A percentile compares a stretch with the other conserved stretches of the same genome.
phyloP scores from a whole-genome alignment of 1,140 invertebrate species.

The Lasaia peninsularis region DNA sequence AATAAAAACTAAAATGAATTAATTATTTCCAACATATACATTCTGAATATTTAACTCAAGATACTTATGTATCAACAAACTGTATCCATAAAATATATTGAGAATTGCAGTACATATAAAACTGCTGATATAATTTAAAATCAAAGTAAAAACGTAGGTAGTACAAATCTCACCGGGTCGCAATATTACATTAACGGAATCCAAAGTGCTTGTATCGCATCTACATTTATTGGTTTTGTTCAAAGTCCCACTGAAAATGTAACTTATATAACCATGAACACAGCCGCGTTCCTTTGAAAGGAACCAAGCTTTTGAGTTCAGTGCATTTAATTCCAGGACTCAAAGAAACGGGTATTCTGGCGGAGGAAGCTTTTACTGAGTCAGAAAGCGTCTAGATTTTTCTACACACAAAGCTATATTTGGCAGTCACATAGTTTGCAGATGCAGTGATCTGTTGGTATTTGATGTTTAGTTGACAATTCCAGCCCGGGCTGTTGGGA shows the following conservation, averaged over 20 bases:
- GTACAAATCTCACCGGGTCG: neutral
- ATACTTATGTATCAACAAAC: no score
- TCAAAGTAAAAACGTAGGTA: no score
- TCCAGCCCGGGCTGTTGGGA: neutral
- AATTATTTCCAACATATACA: no score
- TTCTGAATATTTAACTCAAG: no score
- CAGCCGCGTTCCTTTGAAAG: slow-evolving; percentile 3
- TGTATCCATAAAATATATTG: no score
- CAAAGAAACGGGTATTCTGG: slow-evolving; percentile 6
- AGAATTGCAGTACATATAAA: no score
- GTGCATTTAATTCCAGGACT: slow-evolving; percentile 3
- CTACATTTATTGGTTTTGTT: slow-evolving; percentile 9
- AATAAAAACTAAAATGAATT: no score
- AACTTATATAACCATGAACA: slow-evolving; percentile 8
- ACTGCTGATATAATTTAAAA: no score
- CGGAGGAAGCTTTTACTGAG: slow-evolving; percentile 6
- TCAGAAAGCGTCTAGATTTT: slow-evolving; percentile 3
- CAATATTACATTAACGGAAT: slow-evolving; percentile 8
- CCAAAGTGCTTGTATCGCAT: neutral
- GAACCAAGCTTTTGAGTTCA: slow-evolving; percentile 1
- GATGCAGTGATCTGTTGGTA: slow-evolving; percentile 7
- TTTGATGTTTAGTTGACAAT: slow-evolving; percentile 1
- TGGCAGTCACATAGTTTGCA: slow-evolving; percentile 8
- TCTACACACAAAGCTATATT: slow-evolving; percentile 9
- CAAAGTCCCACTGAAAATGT: slow-evolving; percentile 3